Conservation (phyloP, 2,113 vertebrate genomes). For the Megalops atlanticus region DNA sequence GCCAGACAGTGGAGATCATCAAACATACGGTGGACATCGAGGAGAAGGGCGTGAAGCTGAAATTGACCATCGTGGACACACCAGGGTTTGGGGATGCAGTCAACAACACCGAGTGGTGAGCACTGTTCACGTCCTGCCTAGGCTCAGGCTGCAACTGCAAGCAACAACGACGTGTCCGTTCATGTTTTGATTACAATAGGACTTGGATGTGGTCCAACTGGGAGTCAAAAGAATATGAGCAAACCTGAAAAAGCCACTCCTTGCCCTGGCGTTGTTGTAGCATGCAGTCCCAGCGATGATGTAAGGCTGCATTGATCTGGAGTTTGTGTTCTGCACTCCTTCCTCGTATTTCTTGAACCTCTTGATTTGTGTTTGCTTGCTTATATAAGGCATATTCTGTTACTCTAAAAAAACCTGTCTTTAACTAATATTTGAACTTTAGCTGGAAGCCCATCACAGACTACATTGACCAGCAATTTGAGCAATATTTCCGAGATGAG, state of each 20-base stretch:
- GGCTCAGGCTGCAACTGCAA: neutral
- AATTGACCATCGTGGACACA: constrained; percentile 96
- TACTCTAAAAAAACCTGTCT: neutral
- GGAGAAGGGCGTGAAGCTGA: constrained; percentile 97
- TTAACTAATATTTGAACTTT: neutral
- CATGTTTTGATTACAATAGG: neutral
- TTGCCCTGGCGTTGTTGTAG: neutral
- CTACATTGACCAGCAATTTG: constrained; percentile 98
- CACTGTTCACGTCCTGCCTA: neutral
- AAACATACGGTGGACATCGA: constrained; percentile 98
- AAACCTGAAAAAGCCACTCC: neutral
- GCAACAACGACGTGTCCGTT: neutral
- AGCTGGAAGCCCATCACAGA: constrained; percentile 98
- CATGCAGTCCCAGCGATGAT: neutral
- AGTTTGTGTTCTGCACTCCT: neutral
- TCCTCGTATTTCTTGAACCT: neutral
- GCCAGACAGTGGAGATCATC: constrained; percentile 94
- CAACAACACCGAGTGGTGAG: constrained; percentile 97
- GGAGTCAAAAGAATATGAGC: neutral
- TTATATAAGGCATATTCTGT: neutral
- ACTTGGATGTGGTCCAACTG: neutral
- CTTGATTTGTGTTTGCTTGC: neutral
- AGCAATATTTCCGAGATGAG: constrained; percentile 97
- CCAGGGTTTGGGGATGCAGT: constrained; percentile 97
- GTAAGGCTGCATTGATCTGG: neutral